A percentile compares a stretch with the other conserved stretches of the same genome.
Evolutionary conservation across 2,113 vertebrate genomes (phyloP).

Genomic region (Hemicordylus capensis): DNA sequence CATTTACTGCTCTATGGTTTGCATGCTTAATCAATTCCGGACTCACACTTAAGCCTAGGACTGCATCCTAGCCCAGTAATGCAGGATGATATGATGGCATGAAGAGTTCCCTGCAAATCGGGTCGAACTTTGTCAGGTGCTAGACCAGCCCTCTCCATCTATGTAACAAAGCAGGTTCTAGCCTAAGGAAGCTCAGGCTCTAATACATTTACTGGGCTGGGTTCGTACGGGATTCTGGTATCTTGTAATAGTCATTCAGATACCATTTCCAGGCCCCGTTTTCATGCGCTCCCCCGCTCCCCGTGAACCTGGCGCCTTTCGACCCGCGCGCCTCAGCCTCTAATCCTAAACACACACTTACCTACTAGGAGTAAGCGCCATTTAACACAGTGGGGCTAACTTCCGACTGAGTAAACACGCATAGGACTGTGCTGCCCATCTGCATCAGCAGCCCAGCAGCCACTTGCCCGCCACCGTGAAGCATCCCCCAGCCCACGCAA

Average conservation of each 20-base stretch:
- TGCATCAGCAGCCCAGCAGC: not conserved
- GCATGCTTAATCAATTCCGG: too few relatives aligned
- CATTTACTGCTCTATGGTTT: too few relatives aligned
- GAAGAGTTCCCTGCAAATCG: not conserved
- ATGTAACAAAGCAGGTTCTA: not conserved
- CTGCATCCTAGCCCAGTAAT: not conserved
- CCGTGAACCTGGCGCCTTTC: not conserved
- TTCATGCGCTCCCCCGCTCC: not conserved
- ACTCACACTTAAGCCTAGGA: not conserved
- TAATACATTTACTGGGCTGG: not conserved
- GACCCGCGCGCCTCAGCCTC: not conserved
- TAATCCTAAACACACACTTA: not conserved
- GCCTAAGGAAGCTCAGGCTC: too few relatives aligned
- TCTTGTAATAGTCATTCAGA: too few relatives aligned
- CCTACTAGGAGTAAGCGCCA: not conserved
- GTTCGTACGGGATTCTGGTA: not conserved
- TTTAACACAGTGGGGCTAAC: not conserved
- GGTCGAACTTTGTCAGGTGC: not conserved
- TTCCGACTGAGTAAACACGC: not conserved
- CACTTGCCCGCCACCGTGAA: not conserved
- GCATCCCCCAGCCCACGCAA: fast-evolving
- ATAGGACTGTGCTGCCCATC: not conserved
- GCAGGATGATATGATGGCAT: not conserved
- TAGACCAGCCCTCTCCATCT: not conserved
- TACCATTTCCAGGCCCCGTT: not conserved